phyloP scores from a whole-genome alignment of 2,888 invertebrate genomes.

The Embidobia sp. region DNA sequence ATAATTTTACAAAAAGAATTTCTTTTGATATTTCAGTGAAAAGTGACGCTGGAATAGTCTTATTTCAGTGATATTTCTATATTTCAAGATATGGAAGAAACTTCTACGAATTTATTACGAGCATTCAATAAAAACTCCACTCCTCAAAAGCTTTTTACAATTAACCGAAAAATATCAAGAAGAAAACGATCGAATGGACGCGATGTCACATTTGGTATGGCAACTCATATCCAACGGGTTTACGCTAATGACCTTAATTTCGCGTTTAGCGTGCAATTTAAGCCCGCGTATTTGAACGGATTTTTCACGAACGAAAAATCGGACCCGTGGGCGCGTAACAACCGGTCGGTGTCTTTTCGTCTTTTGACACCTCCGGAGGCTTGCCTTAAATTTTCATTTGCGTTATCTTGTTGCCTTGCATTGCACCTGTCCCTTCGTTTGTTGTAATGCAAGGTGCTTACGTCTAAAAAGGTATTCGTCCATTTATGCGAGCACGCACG shows the following conservation, averaged over 20 bases:
- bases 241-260: slow-evolving; percentile 37
- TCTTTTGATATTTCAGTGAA: no score
- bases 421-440: slow-evolving; percentile 56
- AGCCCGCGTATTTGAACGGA: slow-evolving; percentile 9
- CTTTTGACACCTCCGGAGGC: slow-evolving; percentile 51
- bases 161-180: slow-evolving; percentile 9
- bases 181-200: slow-evolving; percentile 24
- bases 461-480: slow-evolving; percentile 22
- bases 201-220: slow-evolving; percentile 37
- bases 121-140: no score
- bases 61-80: no score
- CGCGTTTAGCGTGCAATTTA: slow-evolving; percentile 40
- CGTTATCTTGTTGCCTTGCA: slow-evolving; percentile 37
- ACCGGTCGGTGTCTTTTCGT: slow-evolving; percentile 28
- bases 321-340: slow-evolving; percentile 33
- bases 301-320: neutral
- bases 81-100: no score
- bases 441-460: slow-evolving; percentile 56
- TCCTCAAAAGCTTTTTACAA: no score
- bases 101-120: no score
- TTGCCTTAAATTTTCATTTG: slow-evolving; percentile 52
- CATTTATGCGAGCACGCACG: slow-evolving; percentile 46
- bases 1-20: no score
- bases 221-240: slow-evolving; percentile 28
- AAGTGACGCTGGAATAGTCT: no score